These are phyloP conservation scores for Ditylenchus weischeri DNA, from an alignment of 2,888 invertebrate species.

Conservation along the genomic window DNA sequence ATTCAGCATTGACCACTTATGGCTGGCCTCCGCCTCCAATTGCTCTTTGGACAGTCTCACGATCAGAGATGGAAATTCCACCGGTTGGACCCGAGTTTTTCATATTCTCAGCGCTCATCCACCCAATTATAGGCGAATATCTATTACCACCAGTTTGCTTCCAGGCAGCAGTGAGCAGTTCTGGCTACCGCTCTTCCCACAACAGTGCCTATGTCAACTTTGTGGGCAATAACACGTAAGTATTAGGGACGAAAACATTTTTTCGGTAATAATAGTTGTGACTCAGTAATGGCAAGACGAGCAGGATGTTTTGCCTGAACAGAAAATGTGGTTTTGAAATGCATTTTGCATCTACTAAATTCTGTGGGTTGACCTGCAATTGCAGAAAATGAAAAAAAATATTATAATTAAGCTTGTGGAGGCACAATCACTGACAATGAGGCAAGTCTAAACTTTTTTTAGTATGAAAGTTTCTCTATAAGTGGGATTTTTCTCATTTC, in stretches of 20 bases:
- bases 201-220: constrained; percentile 25
- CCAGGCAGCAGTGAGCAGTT: constrained; percentile 4
- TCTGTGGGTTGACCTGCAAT: constrained; percentile 27
- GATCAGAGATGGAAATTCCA: constrained; percentile 38
- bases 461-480: too few species aligned
- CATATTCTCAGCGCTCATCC: not conserved
- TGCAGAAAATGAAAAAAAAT: constrained; percentile 11
- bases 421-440: constrained; percentile 41
- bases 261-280: constrained; percentile 21
- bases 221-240: constrained; percentile 17
- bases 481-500: too few species aligned
- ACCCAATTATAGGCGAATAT: constrained; percentile 22
- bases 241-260: not conserved
- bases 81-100: constrained; percentile 13
- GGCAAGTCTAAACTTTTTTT: too few species aligned
- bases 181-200: constrained; percentile 21
- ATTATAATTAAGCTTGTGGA: constrained; percentile 42
- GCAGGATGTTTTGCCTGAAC: constrained; percentile 42
- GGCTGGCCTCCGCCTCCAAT: constrained; percentile 53
- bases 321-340: constrained; percentile 53
- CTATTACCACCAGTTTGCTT: constrained; percentile 28
- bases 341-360: constrained; percentile 38
- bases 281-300: constrained; percentile 3
- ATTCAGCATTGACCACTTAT: constrained; percentile 35
- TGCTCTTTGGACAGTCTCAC: constrained; percentile 45